Base-by-base conservation (phyloP, 2,113 vertebrate genomes). In the Haemorhous mexicanus region DNA sequence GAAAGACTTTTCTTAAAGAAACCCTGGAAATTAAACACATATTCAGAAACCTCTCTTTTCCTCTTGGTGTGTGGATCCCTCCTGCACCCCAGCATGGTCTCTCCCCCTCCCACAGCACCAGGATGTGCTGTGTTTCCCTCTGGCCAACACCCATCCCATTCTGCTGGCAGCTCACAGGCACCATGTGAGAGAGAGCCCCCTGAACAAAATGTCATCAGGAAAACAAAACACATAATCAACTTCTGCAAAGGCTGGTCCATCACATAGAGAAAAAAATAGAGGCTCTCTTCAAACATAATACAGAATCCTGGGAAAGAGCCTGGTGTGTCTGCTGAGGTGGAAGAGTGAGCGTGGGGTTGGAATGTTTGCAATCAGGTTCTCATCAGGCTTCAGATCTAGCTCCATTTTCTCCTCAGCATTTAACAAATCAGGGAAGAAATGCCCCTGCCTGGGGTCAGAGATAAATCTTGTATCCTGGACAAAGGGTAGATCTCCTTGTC, bases 401-500 rank as follows among this genome's bases (percentile, higher is more conserved):
- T 95, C 92, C 85, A 84, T 95, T 93, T 96, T 87, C 92, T 82
- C 28, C 28, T 62, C 76, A 82, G 90, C 73, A 3, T 82, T 94
- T 96, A 96, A 96, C 93, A 96, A 96, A 97, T 96, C 95, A 96
- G 81, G 61, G 66, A 89, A 95, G 86, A 96, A 97, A 94, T 96
- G 88, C 93, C 93, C 95, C 92, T 92, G 73, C 83, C 28, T 73
- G 67, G 93, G 93, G 94, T 97, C 94, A 96, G 28, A 94, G 80
- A 97, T 97, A 97, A 97, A 97, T 97, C 96, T 96, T 96, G 86
- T 89, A 69, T 90, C 90, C 92, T 90, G 95, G 90, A 96, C 93
- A 96, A 96, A 97, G 93, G 92, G 90, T 94, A 97, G 92, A 92
- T 96, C 90, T 96, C 62, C 92, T 94, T 97, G 96, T 97, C 96